A percentile compares a stretch with the other conserved stretches of the same genome.
Evolutionary conservation across 2,888 invertebrate species (phyloP).

Genomic region (Drosophila prostipennis): DNA sequence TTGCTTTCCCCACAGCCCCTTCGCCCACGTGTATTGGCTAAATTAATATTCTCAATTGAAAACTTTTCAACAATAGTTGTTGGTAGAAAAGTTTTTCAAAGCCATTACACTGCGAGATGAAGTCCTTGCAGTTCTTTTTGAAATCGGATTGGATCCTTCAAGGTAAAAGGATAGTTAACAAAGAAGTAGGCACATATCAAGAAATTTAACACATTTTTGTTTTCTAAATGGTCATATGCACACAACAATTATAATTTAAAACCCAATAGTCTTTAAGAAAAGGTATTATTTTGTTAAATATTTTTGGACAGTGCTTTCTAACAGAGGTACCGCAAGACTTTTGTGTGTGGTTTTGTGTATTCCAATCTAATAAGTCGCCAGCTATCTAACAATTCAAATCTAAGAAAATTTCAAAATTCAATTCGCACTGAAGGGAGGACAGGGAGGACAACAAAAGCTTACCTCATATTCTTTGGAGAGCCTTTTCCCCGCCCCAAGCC

Average conservation of each 20-base stretch:
- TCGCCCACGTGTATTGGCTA: slow-evolving; percentile 80
- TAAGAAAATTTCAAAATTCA: slow-evolving; percentile 72
- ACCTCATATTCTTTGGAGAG: slow-evolving; percentile 8
- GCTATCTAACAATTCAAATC: slow-evolving; percentile 65
- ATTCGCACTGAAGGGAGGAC: slow-evolving; percentile 56
- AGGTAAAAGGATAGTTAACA: too few relatives aligned
- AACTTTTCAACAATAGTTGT: slow-evolving; percentile 79
- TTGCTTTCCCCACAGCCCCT: slow-evolving; percentile 58
- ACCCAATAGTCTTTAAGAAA: too few relatives aligned
- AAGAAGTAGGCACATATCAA: too few relatives aligned
- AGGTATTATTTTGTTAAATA: neutral
- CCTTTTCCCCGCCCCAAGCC: slow-evolving; percentile 9
- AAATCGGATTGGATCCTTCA: too few relatives aligned
- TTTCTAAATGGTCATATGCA: too few relatives aligned
- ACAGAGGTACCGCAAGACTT: slow-evolving; percentile 57
- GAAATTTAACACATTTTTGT: too few relatives aligned
- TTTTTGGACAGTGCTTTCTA: neutral
- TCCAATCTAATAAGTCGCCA: slow-evolving; percentile 59
- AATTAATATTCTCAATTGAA: slow-evolving; percentile 80
- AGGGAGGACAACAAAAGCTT: slow-evolving; percentile 58
- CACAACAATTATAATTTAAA: too few relatives aligned
- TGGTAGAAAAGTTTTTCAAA: slow-evolving; percentile 67
- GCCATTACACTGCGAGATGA: slow-evolving; percentile 67
- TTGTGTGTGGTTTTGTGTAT: slow-evolving; percentile 41
- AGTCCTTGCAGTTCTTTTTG: neutral